phyloP scores from a whole-genome alignment of 2,888 invertebrate genomes.

The Netelia virgata region DNA sequence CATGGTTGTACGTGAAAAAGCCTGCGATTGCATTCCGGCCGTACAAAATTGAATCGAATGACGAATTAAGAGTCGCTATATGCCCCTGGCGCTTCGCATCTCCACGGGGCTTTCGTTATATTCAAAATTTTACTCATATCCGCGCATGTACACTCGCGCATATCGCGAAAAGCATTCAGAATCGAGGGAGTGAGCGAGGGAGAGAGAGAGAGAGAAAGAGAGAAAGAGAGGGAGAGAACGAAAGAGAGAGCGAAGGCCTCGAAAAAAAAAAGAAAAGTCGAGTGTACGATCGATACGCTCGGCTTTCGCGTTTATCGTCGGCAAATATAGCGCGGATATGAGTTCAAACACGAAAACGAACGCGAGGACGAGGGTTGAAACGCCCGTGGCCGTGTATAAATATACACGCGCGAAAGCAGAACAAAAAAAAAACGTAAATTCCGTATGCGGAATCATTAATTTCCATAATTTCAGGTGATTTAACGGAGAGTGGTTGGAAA shows the following conservation, averaged over 20 bases:
- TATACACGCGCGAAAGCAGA: conserved; percentile 13
- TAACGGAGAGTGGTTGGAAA: background rate
- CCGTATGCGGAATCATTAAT: conserved; percentile 43
- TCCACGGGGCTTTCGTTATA: conserved; percentile 13
- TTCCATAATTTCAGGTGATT: conserved; percentile 47
- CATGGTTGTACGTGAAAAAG: conserved; percentile 36
- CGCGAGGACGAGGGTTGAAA: background rate
- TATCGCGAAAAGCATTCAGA: conserved; percentile 9
- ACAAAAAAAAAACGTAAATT: conserved; percentile 3
- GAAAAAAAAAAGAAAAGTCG: conserved; percentile 12
- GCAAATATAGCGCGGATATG: conserved; percentile 12
- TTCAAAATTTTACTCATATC: conserved; percentile 3
- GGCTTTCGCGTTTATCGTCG: conserved; percentile 22
- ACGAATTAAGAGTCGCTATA: conserved; percentile 61
- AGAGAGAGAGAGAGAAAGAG: background rate
- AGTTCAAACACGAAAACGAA: conserved; percentile 18
- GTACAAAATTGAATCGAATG: conserved; percentile 64
- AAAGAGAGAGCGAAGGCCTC: background rate
- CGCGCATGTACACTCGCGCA: background rate
- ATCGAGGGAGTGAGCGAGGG: background rate
- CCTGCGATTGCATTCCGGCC: conserved; percentile 52
- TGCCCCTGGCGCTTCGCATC: background rate
- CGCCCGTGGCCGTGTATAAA: background rate
- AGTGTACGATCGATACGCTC: conserved; percentile 18
- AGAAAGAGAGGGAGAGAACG: conserved; percentile 1